Evolutionary conservation across 2,888 invertebrate genomes (phyloP).

Genomic region (Druceiella hillmani): DNA sequence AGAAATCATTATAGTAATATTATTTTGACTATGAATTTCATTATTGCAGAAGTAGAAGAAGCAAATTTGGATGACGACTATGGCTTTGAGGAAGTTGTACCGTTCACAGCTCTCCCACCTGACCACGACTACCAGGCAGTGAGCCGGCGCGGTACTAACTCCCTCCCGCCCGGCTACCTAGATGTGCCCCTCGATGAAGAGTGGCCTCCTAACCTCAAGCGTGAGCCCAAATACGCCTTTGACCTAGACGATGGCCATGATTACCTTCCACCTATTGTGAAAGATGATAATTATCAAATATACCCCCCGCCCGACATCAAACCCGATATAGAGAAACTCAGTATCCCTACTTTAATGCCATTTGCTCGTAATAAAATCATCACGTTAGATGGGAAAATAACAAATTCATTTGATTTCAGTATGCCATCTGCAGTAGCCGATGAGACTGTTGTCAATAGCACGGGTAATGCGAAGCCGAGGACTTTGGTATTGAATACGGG

Average conservation of each 20-base stretch:
- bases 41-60: conserved; percentile 41
- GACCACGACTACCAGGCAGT: conserved; percentile 50
- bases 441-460: too few relatives aligned
- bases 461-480: too few relatives aligned
- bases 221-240: conserved; percentile 44
- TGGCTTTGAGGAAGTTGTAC: conserved; percentile 57
- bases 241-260: conserved; percentile 41
- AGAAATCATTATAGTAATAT: too few relatives aligned
- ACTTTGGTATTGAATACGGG: too few relatives aligned
- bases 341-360: too few relatives aligned
- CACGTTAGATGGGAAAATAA: too few relatives aligned
- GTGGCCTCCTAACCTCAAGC: conserved; percentile 52
- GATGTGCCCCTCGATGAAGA: conserved; percentile 56
- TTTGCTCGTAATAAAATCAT: too few relatives aligned
- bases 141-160: too few relatives aligned
- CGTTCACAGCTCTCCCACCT: conserved; percentile 46
- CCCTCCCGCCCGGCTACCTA: conserved; percentile 42
- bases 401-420: too few relatives aligned
- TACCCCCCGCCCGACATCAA: conserved; percentile 33
- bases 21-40: too few relatives aligned
- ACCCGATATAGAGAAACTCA: too few relatives aligned
- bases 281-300: conserved; percentile 40
- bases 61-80: conserved; percentile 53
- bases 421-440: too few relatives aligned
- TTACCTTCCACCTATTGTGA: conserved; percentile 40